These are phyloP conservation scores for Esperia sulphurella DNA, from an alignment of 2,888 invertebrate species.

Conservation along the genomic window DNA sequence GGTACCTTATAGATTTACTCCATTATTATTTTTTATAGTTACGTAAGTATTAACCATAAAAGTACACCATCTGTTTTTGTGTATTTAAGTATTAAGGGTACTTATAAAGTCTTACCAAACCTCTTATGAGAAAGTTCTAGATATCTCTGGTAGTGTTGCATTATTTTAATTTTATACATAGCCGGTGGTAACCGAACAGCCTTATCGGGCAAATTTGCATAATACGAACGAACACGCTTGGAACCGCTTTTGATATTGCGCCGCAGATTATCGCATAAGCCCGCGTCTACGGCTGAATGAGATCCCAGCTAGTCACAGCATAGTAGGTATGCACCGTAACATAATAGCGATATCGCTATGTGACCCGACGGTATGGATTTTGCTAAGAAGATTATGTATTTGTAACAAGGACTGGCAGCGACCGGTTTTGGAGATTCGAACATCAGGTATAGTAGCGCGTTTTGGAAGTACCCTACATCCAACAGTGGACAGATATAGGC, in stretches of 20 bases:
- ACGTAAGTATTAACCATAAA: no score
- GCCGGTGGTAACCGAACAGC: slow-evolving; percentile 29
- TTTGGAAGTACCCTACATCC: no score
- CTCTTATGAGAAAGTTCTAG: no score
- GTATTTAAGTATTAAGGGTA: no score
- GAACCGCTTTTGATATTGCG: slow-evolving; percentile 55
- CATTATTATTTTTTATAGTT: no score
- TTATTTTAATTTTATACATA: slow-evolving; percentile 51
- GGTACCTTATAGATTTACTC: no score
- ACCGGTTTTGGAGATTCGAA: no score
- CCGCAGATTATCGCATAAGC: slow-evolving; percentile 55
- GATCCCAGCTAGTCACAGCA: slow-evolving; percentile 20
- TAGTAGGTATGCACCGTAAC: neutral
- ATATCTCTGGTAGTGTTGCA: slow-evolving; percentile 24
- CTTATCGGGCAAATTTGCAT: slow-evolving; percentile 62
- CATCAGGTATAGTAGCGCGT: no score
- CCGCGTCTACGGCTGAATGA: slow-evolving; percentile 39
- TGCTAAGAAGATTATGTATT: neutral
- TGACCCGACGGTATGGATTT: neutral
- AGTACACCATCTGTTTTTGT: no score
- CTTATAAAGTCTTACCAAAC: no score
- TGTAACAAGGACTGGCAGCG: no score
- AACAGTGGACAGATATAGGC: no score
- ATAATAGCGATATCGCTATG: neutral
- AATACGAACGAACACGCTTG: slow-evolving; percentile 53